Base-by-base conservation (phyloP, 2,113 vertebrate species). In the Nesogale talazaci region DNA sequence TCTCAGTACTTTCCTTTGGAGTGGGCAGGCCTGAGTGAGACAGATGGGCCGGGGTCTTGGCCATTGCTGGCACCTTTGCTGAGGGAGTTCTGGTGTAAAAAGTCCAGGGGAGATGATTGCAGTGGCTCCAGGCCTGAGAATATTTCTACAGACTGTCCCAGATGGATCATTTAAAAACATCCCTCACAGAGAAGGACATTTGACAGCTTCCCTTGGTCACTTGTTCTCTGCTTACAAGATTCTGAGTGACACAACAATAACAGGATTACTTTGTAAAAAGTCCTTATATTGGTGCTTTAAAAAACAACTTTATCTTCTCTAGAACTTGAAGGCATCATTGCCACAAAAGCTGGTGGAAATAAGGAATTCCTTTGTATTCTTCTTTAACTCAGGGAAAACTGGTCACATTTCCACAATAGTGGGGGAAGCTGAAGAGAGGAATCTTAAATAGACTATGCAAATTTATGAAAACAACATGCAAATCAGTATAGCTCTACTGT, bases 381-480 rank as follows among this genome's bases (percentile, higher is more conserved):
- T 92, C 92, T 81, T 79, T 27, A 86, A 52, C 38, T n/a, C 31
- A 76, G 84, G 69, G 89, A 81, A 90, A 92, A 72, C 52, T 63
- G 57, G 86, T 79, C 93, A 88, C 77, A 81, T 94, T 95, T 96
- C 89, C 88, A 89, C 23, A 52, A 86, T 65, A 78, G 61, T 42
- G 56, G 65, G 79, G 52, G 88, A 81, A 81, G 79, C 31, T 29
- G 80, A 40, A 78, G 76, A 89, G 70, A 91, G 46, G 80, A 61
- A 61, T 94, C 77, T 76, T 90, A 67, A 86, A 82, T 81, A 59
- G 4, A 17, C 75, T 92, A 95, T 96, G 93, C 86, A 96, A 96
- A 96, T 96, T 94, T 95, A 93, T 95, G 86, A 93, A 97, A 96
- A 92, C 69, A 91, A 22, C 77, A 95, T 94, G 92, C 56, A 94